phyloP scores from a whole-genome alignment of 2,797 vertebrate genomes.

The Clamator glandarius region DNA sequence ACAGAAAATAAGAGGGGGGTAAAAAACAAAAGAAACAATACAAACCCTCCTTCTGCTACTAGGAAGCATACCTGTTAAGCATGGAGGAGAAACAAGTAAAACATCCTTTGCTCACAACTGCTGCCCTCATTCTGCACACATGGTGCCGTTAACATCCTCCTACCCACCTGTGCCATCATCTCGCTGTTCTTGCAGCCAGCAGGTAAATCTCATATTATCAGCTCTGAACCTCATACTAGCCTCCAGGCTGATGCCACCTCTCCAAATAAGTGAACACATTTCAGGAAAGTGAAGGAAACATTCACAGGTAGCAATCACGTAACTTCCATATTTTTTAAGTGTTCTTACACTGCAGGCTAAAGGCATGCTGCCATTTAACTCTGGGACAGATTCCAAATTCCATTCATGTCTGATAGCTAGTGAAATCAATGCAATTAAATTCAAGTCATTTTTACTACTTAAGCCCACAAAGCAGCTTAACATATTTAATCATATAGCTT shows the following conservation, averaged over 20 bases:
- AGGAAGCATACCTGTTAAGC: rapidly evolving
- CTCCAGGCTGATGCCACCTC: neutral
- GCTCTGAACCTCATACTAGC: neutral
- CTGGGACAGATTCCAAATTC: neutral
- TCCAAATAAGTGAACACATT: neutral
- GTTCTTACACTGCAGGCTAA: neutral
- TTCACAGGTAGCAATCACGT: rapidly evolving
- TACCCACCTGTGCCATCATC: neutral
- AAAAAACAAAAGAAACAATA: no score
- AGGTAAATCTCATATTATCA: neutral
- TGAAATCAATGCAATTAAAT: neutral
- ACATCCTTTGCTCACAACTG: neutral
- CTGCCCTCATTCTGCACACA: neutral
- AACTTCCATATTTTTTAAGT: neutral
- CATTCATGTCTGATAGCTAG: neutral
- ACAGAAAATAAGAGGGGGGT: neutral
- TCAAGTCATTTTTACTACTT: neutral
- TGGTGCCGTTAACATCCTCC: neutral
- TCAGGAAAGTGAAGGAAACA: neutral
- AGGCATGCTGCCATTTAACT: neutral
- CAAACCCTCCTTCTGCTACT: neutral
- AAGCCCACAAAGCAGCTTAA: constrained; percentile 28
- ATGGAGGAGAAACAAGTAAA: neutral
- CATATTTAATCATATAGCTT: constrained; percentile 13
- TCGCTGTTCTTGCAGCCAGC: neutral